Evolutionary conservation across 92 coral and sea anemone genomes (phyloP).

Genomic region (Nematostella vectensis): DNA sequence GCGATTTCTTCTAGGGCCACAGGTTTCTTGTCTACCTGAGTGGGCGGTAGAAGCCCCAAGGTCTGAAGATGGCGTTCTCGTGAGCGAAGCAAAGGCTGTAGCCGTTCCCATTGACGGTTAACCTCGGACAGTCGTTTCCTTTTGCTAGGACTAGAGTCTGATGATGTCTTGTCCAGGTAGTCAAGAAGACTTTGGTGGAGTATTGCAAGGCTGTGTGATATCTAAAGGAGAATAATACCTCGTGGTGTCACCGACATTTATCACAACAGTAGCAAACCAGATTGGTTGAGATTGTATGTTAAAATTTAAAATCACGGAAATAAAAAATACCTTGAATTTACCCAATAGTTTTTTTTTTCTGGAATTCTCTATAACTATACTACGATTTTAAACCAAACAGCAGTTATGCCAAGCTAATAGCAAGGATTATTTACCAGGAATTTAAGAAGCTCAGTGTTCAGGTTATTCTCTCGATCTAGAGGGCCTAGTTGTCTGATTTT

Average conservation of each 20-base stretch:
- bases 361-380: too few species aligned
- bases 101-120: slow-evolving; percentile 63
- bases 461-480: slow-evolving; percentile 41
- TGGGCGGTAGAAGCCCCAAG: slow-evolving; percentile 35
- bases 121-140: slow-evolving; percentile 57
- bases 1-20: slow-evolving; percentile 20
- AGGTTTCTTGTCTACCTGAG: slow-evolving; percentile 10
- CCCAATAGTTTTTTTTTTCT: too few species aligned
- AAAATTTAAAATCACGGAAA: neutral
- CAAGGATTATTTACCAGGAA: slow-evolving; percentile 57
- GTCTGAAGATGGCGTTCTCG: slow-evolving; percentile 63
- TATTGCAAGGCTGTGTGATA: slow-evolving; percentile 47
- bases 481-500: slow-evolving; percentile 58
- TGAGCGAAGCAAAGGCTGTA: slow-evolving; percentile 47
- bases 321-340: too few species aligned
- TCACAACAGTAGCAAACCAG: too few species aligned
- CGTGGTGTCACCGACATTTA: neutral
- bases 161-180: slow-evolving; percentile 55
- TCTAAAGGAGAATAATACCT: slow-evolving; percentile 28
- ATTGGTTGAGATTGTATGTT: neutral
- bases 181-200: slow-evolving; percentile 64
- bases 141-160: slow-evolving; percentile 55
- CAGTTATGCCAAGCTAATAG: too few species aligned
- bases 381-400: too few species aligned
- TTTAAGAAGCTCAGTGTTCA: slow-evolving; percentile 51